phyloP scores from a whole-genome alignment of 2,797 vertebrate genomes.

The Enteromius fasciolatus region DNA sequence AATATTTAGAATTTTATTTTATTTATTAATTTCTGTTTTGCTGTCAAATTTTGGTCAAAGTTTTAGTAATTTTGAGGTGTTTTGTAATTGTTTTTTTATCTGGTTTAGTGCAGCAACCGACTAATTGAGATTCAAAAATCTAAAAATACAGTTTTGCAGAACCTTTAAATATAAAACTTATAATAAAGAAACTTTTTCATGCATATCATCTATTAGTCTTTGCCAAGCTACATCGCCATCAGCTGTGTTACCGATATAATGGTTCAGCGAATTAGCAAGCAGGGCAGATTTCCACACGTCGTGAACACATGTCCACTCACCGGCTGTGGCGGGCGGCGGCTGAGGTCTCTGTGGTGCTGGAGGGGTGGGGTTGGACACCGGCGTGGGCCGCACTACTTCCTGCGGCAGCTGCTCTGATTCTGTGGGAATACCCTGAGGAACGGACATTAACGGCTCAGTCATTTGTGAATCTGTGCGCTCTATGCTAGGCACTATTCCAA shows the following conservation, averaged over 20 bases:
- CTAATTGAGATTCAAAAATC: not conserved
- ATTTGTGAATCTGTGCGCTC: not conserved
- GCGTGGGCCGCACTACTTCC: conserved; percentile 65
- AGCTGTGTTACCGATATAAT: conserved; percentile 15
- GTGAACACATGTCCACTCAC: conserved; percentile 61
- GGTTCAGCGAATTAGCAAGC: not conserved
- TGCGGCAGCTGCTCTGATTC: conserved; percentile 70
- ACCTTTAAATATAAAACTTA: not conserved
- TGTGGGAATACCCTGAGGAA: conserved; percentile 72
- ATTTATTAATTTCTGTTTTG: not conserved
- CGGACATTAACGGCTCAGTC: not conserved
- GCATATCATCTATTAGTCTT: not conserved
- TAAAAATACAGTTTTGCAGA: not conserved
- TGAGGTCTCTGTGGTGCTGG: conserved; percentile 53
- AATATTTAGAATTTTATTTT: not conserved
- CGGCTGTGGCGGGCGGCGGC: conserved; percentile 58
- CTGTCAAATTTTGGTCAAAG: not conserved
- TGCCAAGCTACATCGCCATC: not conserved
- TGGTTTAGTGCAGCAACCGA: not conserved
- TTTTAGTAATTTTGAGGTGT: not conserved
- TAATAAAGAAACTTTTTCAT: not conserved
- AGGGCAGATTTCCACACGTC: not conserved
- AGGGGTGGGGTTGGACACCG: conserved; percentile 56
- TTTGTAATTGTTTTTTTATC: not conserved
- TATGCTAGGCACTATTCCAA: not conserved